A percentile compares a stretch with the other conserved stretches of the same genome.
phyloP scores from a whole-genome alignment of 2,113 vertebrate species.

The Fregata magnificens region DNA sequence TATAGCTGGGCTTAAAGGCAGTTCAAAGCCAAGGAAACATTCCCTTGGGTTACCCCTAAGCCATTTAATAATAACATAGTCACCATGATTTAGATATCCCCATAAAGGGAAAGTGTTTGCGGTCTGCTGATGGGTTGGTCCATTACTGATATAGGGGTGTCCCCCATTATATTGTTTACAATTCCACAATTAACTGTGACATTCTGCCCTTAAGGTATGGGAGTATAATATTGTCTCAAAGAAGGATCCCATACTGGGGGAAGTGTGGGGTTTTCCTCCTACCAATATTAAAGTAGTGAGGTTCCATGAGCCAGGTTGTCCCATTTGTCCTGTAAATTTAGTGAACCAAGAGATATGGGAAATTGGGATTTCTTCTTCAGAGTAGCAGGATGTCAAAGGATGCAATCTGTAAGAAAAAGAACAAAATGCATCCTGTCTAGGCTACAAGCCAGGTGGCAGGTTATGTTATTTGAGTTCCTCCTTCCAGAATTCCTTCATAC shows the following conservation, averaged over 20 bases:
- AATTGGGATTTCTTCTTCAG: not conserved
- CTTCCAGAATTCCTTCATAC: not conserved
- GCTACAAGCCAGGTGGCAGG: not conserved
- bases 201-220: not conserved
- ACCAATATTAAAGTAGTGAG: not conserved
- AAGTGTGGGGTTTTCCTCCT: not conserved
- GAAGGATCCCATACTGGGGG: not conserved
- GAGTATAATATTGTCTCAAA: not conserved
- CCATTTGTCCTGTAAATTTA: not conserved
- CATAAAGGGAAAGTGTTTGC: not conserved
- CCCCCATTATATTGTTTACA: not conserved
- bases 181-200: not conserved
- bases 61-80: not conserved
- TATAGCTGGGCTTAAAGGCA: not conserved
- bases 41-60: not conserved
- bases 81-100: not conserved
- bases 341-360: not conserved
- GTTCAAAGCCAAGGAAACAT: not conserved
- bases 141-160: not conserved
- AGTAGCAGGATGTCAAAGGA: not conserved
- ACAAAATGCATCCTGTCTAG: not conserved
- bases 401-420: not conserved
- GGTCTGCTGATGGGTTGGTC: not conserved
- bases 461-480: not conserved
- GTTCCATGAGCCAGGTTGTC: not conserved